phyloP scores from a whole-genome alignment of 2,113 vertebrate genomes.

The Tautogolabrus adspersus region DNA sequence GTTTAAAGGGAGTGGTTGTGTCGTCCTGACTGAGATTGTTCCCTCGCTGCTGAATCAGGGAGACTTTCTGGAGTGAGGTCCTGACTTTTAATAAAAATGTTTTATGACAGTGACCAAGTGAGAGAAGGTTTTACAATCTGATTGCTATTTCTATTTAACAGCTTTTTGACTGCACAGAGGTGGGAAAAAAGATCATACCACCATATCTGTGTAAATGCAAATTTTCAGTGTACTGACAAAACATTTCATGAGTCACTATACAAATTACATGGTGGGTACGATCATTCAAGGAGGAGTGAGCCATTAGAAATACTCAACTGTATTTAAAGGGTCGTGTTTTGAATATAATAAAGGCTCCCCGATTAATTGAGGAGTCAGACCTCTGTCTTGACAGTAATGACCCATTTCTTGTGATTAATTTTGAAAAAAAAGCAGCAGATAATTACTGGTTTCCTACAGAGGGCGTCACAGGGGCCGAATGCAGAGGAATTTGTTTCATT shows the following conservation, averaged over 20 bases:
- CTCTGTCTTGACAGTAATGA: constrained; percentile 55
- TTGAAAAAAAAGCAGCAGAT: constrained; percentile 23
- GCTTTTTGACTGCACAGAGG: constrained; percentile 12
- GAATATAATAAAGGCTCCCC: constrained; percentile 26
- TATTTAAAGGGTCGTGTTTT: constrained; percentile 33
- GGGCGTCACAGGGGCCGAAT: constrained; percentile 10
- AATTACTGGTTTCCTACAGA: constrained; percentile 40
- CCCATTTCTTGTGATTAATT: constrained; percentile 55
- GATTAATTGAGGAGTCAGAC: constrained; percentile 23
- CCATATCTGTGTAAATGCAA: background rate
- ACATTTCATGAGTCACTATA: constrained; percentile 40
- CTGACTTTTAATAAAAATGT: constrained; percentile 56
- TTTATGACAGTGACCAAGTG: background rate
- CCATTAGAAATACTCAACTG: constrained; percentile 7
- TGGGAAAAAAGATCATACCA: constrained; percentile 7
- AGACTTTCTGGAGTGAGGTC: constrained; percentile 44
- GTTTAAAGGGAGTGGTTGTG: constrained; percentile 43
- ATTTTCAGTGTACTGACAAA: too few relatives aligned
- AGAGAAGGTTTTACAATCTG: background rate
- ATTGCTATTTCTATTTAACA: constrained; percentile 9
- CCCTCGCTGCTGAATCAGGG: constrained; percentile 25
- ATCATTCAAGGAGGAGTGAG: constrained; percentile 21
- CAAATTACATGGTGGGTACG: constrained; percentile 51
- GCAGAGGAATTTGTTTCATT: constrained; percentile 17
- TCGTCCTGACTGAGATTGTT: constrained; percentile 37